Conservation (phyloP, 2,113 vertebrate genomes). For the Hippoglossus stenolepis region DNA sequence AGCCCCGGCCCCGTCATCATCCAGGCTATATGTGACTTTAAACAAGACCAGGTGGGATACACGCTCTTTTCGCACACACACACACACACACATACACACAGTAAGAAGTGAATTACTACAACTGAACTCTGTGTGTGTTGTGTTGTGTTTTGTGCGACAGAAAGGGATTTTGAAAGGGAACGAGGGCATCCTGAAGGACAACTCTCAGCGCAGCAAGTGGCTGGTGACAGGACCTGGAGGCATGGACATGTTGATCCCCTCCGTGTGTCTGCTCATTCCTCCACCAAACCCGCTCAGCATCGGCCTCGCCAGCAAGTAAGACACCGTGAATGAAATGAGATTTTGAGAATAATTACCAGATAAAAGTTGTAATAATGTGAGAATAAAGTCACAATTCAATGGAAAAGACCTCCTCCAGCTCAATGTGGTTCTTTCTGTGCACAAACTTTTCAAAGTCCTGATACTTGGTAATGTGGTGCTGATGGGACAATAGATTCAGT, state of each 20-base stretch:
- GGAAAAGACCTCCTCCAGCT: no score
- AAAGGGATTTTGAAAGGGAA: constrained; percentile 92
- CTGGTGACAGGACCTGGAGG: constrained; percentile 94
- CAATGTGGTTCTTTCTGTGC: no score
- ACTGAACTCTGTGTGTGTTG: neutral
- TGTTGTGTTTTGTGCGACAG: constrained; percentile 72
- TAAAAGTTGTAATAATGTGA: no score
- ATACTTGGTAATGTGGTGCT: no score
- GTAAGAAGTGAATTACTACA: neutral
- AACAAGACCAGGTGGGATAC: constrained; percentile 92
- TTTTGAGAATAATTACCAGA: neutral
- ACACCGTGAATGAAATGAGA: neutral
- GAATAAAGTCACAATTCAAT: no score
- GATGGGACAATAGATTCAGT: no score
- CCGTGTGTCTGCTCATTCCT: constrained; percentile 93
- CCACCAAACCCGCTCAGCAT: constrained; percentile 92
- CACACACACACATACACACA: neutral
- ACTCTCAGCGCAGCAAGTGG: constrained; percentile 97
- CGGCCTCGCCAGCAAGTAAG: constrained; percentile 92
- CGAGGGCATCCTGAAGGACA: constrained; percentile 94
- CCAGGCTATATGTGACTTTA: constrained; percentile 96
- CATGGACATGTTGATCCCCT: constrained; percentile 95
- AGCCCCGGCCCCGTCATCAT: constrained; percentile 88
- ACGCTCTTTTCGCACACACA: neutral
- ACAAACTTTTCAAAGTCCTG: no score